Conservation (phyloP, 2,888 invertebrate genomes). For the Nymphalis urticae region DNA sequence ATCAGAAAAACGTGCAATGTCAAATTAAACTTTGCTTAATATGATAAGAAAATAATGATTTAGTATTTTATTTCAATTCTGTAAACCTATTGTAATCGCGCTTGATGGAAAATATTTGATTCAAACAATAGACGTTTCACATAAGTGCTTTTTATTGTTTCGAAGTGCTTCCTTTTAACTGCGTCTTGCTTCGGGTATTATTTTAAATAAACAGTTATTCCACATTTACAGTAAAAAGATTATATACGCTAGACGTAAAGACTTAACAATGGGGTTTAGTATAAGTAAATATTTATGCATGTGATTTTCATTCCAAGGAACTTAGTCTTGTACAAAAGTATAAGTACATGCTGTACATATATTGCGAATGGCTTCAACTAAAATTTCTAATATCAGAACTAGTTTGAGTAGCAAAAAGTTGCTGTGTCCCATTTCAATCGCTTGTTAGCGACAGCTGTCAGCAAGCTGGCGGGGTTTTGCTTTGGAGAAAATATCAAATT, state of each 20-base stretch:
- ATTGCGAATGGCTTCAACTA: neutral
- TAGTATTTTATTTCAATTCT: slow-evolving; percentile 53
- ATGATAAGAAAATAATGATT: slow-evolving; percentile 39
- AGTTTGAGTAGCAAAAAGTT: slow-evolving; percentile 21
- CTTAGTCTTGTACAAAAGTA: neutral
- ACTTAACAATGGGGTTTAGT: too few relatives aligned
- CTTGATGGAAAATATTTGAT: slow-evolving; percentile 63
- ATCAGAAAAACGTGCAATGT: neutral
- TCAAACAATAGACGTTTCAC: slow-evolving; percentile 67
- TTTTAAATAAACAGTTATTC: too few relatives aligned
- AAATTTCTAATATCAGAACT: slow-evolving; percentile 12
- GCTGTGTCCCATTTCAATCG: slow-evolving; percentile 24
- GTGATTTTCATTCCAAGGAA: neutral
- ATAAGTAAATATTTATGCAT: too few relatives aligned
- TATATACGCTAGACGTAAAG: too few relatives aligned
- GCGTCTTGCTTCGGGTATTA: slow-evolving; percentile 15
- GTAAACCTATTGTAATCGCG: slow-evolving; percentile 67
- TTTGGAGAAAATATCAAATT: slow-evolving; percentile 23
- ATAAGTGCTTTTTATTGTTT: slow-evolving; percentile 63
- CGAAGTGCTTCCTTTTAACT: slow-evolving; percentile 33
- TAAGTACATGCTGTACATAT: neutral
- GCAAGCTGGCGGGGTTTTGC: slow-evolving; percentile 21
- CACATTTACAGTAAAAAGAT: too few relatives aligned
- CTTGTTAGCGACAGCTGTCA: slow-evolving; percentile 30
- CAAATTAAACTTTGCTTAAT: slow-evolving; percentile 31